Evolutionary conservation across 2,113 vertebrate species (phyloP), one percentile per base, ranked within the genome.

Genomic region (Pelecanoides urinatrix): DNA sequence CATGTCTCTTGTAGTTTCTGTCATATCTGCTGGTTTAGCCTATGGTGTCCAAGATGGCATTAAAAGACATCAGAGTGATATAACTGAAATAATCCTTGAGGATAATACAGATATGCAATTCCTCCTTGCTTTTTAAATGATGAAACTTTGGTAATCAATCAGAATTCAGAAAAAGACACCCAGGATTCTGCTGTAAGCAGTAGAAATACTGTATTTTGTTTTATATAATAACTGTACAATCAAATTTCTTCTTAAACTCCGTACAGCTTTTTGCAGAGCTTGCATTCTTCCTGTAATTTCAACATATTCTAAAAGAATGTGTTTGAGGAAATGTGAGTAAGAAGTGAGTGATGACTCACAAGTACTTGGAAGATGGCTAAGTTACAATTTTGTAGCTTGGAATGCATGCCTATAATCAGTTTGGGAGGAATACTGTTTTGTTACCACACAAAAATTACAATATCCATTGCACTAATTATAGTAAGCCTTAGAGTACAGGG

Each of bases 301-400:
- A 95, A 96, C 97, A 97, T 95, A 80, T 74, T 96, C 94, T 97
- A 97, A 98, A 98, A 98, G 98, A 98, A 97, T 90, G 81, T 96
- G 90, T 94, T 96, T 98, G 97, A 96, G 98, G 98, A 98, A 98
- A 98, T 98, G 82, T 98, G 98, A 98, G 96, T 98, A 98, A 98
- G 92, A 95, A 98, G 95, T 97, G 95, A 97, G 74, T 96, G 85
- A 84, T 98, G 98, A 98, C 96, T 98, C 98, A 98, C 55, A 74
- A 45, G 68, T 88, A 95, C 94, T 97, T 94, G 94, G 90, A 97
- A 95, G 92, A 94, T 94, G 92, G 95, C 95, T 96, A 97, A 92
- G 96, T 97, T 95, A 92, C 81, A 96, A 81, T 95, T 96, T 94
- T 82, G 63, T 67, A 89, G 76, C 68, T 94, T 94, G 92, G 92